Conservation (phyloP, 2,888 invertebrate genomes). For the Brachyopa scutellaris region DNA sequence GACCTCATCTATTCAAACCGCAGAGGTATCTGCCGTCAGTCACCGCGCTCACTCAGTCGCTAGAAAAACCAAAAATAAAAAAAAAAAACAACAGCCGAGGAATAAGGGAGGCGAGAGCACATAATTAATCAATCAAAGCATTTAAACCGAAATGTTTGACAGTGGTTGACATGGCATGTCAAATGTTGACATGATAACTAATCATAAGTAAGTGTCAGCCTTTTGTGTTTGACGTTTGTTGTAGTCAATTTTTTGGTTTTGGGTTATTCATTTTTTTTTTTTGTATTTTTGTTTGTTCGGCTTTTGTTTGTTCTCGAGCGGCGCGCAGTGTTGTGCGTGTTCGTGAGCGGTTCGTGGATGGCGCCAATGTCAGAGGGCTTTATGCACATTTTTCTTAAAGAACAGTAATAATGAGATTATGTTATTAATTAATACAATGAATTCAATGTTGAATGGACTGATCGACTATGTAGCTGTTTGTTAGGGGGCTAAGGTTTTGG, state of each 20-base stretch:
- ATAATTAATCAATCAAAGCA: conserved; percentile 72
- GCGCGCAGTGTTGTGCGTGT: conserved; percentile 29
- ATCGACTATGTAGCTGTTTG: conserved; percentile 20
- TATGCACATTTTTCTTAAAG: conserved; percentile 21
- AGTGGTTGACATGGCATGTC: conserved; percentile 72
- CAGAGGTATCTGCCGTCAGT: conserved; percentile 13
- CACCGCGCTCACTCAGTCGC: background rate
- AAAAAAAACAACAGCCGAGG: background rate
- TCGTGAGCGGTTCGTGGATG: conserved; percentile 21
- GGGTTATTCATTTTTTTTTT: conserved; percentile 21
- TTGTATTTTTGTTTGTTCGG: conserved; percentile 14
- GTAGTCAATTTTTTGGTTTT: conserved; percentile 39
- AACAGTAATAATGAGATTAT: conserved; percentile 62
- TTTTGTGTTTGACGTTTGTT: conserved; percentile 68
- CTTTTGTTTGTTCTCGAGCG: conserved; percentile 34
- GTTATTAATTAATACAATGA: conserved; percentile 56
- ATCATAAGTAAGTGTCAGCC: conserved; percentile 71
- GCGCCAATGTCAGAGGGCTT: conserved; percentile 48
- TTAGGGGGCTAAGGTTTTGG: no score
- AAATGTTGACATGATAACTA: conserved; percentile 72
- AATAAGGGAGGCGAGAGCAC: conserved; percentile 37
- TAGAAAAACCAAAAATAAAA: conserved; percentile 12
- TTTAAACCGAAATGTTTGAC: conserved; percentile 70
- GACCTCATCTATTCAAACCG: conserved; percentile 49
- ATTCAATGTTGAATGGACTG: conserved; percentile 25